Percentiles rank a stretch among this genome's conserved stretches.
Evolutionary conservation across 2,113 vertebrate species (phyloP).

Genomic region (Pleuronectes platessa): DNA sequence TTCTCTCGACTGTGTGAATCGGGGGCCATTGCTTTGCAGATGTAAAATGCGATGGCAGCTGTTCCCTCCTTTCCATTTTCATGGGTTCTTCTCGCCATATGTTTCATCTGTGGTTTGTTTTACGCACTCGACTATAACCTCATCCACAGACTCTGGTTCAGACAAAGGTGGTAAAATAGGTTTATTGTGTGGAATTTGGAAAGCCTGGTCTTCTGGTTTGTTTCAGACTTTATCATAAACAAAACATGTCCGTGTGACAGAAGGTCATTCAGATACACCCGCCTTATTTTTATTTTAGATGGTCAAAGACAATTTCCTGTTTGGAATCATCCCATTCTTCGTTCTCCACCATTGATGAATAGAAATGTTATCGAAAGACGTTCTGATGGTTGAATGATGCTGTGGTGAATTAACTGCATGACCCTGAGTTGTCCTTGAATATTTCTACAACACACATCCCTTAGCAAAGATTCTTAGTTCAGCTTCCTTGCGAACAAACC

Average conservation of each 20-base stretch:
- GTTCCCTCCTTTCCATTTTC: background rate
- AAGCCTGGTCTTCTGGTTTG: background rate
- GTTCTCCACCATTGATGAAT: too few relatives aligned
- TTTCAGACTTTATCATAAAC: background rate
- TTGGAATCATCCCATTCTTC: too few relatives aligned
- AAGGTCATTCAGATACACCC: background rate
- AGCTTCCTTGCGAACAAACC: too few relatives aligned
- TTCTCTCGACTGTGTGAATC: background rate
- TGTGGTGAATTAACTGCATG: too few relatives aligned
- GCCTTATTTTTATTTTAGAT: background rate
- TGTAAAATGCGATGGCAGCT: background rate
- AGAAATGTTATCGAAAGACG: too few relatives aligned
- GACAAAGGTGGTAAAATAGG: background rate
- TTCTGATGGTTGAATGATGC: too few relatives aligned
- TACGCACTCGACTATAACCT: too few relatives aligned
- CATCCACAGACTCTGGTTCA: background rate
- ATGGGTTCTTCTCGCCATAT: too few relatives aligned
- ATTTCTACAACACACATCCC: too few relatives aligned
- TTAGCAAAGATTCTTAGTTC: too few relatives aligned
- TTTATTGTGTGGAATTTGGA: background rate
- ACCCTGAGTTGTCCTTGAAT: too few relatives aligned
- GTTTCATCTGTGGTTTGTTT: background rate
- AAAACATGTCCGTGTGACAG: too few relatives aligned
- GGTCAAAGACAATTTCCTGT: background rate
- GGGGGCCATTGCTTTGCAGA: conserved; percentile 1